Evolutionary conservation across 2,113 vertebrate species (phyloP), one percentile per base, ranked within the genome.

Genomic region (Laticauda laticaudata): DNA sequence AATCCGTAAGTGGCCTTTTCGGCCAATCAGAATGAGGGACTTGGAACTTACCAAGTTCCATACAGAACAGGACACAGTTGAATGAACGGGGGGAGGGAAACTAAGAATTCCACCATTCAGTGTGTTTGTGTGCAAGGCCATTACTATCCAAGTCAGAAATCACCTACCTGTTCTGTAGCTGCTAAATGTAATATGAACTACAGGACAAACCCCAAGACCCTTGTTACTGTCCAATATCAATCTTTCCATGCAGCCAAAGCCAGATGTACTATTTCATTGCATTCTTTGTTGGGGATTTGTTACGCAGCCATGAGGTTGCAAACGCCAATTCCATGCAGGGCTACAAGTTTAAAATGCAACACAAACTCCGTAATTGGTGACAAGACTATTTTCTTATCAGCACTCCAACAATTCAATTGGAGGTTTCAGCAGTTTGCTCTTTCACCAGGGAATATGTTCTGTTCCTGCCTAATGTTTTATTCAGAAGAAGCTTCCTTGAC

Each of bases 401-500:
- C 61, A 1, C 39, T 90, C 88, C 75, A 34, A 91, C 23, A 92
- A 57, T 81, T 21, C 23, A 54, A 64, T 85, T 12, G 15, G 54
- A 59, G 20, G 85, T 57, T 92, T 43, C 26, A 34, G 6, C 88
- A 90, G 10, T 29, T 57, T 90, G 23, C 14, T 94, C 0, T 86
- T 90, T 87, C 86, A 88, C 12, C 51, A 56, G 55, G 92, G 75
- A 56, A 89, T 43, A 53, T 0, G 1, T 51, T 93, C 45, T 89
- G 43, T 9, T 86, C 53, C 20, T n/a, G 48, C 34, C 0, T 91
- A 18, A 90, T 88, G 86, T 88, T 93, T 94, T 93, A 94, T 95
- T 92, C 56, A 92, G 55, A 92, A n/a, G 29, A 59, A 29, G 54
- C 91, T 94, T 90, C 56, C 51, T 91, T 93, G 90, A 88, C 18